Evolutionary conservation across 2,113 vertebrate species (phyloP).

Genomic region (Strix uralensis): DNA sequence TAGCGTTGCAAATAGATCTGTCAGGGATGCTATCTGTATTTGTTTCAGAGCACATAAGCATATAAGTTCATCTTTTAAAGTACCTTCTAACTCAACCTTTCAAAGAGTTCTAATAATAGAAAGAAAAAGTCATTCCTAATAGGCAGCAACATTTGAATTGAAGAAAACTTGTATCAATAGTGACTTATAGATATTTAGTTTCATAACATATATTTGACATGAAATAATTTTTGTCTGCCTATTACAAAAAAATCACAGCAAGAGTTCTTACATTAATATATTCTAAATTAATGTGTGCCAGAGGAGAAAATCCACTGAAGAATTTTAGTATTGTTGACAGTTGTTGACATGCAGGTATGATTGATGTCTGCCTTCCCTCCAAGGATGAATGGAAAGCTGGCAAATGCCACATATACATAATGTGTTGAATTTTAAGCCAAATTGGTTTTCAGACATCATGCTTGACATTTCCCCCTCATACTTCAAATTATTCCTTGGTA

Average conservation of each 20-base stretch:
- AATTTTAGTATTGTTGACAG: slow-evolving; percentile 24
- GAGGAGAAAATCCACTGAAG: neutral
- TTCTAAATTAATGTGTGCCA: neutral
- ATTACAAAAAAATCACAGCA: neutral
- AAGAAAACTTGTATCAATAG: neutral
- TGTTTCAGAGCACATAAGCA: neutral
- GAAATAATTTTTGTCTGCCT: neutral
- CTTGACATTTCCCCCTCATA: slow-evolving; percentile 41
- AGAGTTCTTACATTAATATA: neutral
- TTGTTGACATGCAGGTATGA: slow-evolving; percentile 11
- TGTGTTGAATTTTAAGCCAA: slow-evolving; percentile 10
- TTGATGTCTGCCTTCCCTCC: slow-evolving; percentile 23
- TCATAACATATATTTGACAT: neutral
- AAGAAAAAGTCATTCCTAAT: neutral
- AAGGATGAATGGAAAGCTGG: slow-evolving; percentile 19
- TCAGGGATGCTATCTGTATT: neutral
- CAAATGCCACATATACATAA: slow-evolving; percentile 51
- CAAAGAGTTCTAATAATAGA: neutral
- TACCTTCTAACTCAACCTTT: neutral
- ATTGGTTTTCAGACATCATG: slow-evolving; percentile 5
- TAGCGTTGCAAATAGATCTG: neutral
- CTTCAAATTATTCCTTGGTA: slow-evolving; percentile 22
- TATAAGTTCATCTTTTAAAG: neutral
- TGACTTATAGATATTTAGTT: neutral
- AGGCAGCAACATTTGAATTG: neutral